These are phyloP conservation scores for Melipona beecheii DNA, from an alignment of 2,888 invertebrate genomes.

Conservation along the genomic window DNA sequence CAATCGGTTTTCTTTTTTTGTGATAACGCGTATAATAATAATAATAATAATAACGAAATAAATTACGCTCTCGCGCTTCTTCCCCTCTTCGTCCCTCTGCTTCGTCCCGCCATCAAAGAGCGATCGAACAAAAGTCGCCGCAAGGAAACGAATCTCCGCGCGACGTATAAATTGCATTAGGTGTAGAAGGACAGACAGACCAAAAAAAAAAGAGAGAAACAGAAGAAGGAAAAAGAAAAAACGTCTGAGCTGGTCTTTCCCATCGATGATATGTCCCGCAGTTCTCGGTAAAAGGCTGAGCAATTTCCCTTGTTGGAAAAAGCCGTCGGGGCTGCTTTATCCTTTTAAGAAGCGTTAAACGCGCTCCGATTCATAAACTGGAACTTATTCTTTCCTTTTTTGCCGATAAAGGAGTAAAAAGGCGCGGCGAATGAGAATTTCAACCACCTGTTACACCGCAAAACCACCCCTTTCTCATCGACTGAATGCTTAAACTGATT, in stretches of 20 bases:
- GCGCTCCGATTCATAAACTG: conserved; percentile 81
- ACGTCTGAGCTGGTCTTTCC: conserved; percentile 35
- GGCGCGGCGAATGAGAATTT: conserved; percentile 80
- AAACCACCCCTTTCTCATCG: conserved; percentile 78
- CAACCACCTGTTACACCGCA: conserved; percentile 82
- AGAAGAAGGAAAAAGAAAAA: conserved; percentile 13
- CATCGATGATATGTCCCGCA: conserved; percentile 62
- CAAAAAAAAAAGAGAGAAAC: conserved; percentile 15
- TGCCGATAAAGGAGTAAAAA: conserved; percentile 82
- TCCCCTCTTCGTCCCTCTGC: conserved; percentile 18
- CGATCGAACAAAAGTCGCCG: conserved; percentile 44
- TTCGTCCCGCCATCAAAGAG: not conserved
- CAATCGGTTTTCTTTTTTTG: conserved; percentile 68
- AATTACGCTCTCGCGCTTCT: conserved; percentile 6
- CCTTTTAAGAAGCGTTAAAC: conserved; percentile 82
- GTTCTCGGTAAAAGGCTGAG: conserved; percentile 70
- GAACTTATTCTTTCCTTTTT: conserved; percentile 81
- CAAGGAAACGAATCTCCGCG: conserved; percentile 32
- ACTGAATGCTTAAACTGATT: conserved; percentile 79
- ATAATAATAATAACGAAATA: too few relatives aligned
- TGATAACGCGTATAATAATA: conserved; percentile 74
- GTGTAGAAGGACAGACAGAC: not conserved
- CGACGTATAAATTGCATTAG: conserved; percentile 48
- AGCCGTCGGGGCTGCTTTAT: conserved; percentile 76
- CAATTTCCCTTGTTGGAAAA: conserved; percentile 73